A percentile compares a stretch with the other conserved stretches of the same genome.
These are phyloP conservation scores for Melanotaenia nigrans DNA, from an alignment of 2,797 vertebrate genomes.

Conservation along the genomic window DNA sequence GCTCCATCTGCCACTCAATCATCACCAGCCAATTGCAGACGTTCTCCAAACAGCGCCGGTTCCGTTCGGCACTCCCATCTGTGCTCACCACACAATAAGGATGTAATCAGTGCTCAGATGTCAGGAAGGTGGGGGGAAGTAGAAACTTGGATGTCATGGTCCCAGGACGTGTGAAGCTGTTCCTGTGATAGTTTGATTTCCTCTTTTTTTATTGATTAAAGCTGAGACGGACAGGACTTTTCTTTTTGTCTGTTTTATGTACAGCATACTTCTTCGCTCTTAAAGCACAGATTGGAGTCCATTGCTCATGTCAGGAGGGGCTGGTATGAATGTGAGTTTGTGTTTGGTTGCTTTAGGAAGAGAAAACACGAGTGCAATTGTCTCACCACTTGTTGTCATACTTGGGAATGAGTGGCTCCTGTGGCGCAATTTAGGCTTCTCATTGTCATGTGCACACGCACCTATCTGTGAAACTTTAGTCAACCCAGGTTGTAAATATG, in stretches of 20 bases:
- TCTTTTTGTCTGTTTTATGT: constrained; percentile 13
- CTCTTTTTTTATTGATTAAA: constrained; percentile 3
- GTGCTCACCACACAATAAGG: constrained; percentile 44
- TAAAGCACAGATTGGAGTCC: constrained; percentile 3
- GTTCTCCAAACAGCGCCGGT: constrained; percentile 75
- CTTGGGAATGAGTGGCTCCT: too few relatives aligned
- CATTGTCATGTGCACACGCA: background rate
- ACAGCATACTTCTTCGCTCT: constrained; percentile 9
- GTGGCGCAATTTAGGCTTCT: background rate
- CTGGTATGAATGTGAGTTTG: background rate
- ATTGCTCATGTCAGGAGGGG: background rate
- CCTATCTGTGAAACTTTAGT: constrained; percentile 18
- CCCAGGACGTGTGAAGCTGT: constrained; percentile 5
- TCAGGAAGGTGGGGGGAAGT: constrained; percentile 68
- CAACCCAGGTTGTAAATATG: constrained; percentile 1
- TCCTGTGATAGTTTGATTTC: constrained; percentile 41
- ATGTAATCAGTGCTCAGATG: constrained; percentile 62
- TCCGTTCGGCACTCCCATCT: constrained; percentile 82
- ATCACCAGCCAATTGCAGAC: constrained; percentile 67
- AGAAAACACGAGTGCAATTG: background rate
- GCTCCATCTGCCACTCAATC: constrained; percentile 79
- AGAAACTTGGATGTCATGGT: constrained; percentile 45
- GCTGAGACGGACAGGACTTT: constrained; percentile 8
- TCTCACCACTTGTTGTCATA: too few relatives aligned
- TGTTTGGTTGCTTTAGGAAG: background rate